Evolutionary conservation across 2,113 vertebrate species (phyloP).

Genomic region (Alethe diademata): DNA sequence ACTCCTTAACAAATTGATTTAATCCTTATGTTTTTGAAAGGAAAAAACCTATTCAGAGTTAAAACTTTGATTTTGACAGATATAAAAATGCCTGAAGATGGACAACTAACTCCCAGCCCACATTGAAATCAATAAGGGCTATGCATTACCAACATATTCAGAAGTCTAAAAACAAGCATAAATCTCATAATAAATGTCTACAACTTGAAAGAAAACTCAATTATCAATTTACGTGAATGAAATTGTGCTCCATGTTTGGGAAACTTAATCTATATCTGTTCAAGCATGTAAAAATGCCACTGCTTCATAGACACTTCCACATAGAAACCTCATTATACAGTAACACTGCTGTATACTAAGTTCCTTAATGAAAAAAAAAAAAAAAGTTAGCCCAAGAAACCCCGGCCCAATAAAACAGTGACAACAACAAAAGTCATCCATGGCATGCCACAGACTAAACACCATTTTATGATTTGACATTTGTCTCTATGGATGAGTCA

Average conservation of each 20-base stretch:
- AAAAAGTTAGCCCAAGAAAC: fast-evolving
- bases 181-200: neutral
- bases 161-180: neutral
- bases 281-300: neutral
- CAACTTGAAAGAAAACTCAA: neutral
- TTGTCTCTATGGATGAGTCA: neutral
- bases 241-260: neutral
- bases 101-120: neutral
- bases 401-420: fast-evolving
- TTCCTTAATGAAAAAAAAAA: neutral
- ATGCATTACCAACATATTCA: neutral
- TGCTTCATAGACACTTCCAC: neutral
- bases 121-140: neutral
- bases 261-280: neutral
- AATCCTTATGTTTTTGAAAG: neutral
- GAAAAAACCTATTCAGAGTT: neutral
- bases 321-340: neutral
- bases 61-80: neutral
- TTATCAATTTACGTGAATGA: neutral
- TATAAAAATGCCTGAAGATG: neutral
- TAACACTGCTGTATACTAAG: neutral
- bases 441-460: neutral
- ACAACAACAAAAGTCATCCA: neutral
- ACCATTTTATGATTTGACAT: neutral
- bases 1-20: neutral